Evolutionary conservation across 2,113 vertebrate genomes (phyloP).

Genomic region (Lagopus leucura): DNA sequence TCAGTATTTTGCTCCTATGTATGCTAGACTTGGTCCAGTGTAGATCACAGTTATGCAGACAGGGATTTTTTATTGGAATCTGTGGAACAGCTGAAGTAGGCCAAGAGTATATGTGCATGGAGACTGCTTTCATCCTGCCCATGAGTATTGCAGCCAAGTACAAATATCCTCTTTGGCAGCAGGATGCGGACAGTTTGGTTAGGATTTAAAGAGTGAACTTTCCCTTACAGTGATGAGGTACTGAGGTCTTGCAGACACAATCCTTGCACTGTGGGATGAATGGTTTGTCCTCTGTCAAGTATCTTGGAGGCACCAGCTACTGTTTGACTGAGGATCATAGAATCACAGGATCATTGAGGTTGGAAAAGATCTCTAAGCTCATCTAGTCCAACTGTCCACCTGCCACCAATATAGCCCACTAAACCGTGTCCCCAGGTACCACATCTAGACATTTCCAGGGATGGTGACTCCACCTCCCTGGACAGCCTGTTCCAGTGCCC

Average conservation of each 20-base stretch:
- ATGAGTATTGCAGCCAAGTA: neutral
- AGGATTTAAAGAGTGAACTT: neutral
- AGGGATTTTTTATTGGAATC: neutral
- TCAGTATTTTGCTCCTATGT: neutral
- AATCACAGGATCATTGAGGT: no score
- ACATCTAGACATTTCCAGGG: no score
- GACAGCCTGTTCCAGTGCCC: no score
- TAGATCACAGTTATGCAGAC: neutral
- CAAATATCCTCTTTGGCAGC: neutral
- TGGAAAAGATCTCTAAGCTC: no score
- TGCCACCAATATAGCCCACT: no score
- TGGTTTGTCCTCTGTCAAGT: neutral
- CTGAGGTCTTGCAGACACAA: neutral
- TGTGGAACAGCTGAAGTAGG: neutral
- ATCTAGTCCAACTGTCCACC: no score
- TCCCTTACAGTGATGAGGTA: neutral
- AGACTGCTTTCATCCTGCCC: neutral
- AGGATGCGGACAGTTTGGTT: neutral
- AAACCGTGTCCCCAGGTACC: no score
- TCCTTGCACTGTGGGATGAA: neutral
- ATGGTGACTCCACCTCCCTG: no score
- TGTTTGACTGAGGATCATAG: neutral
- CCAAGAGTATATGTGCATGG: neutral
- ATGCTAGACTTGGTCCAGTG: neutral
- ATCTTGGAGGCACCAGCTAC: neutral